phyloP scores from a whole-genome alignment of 1,140 invertebrate genomes.

The Oncopodura yosiiana region DNA sequence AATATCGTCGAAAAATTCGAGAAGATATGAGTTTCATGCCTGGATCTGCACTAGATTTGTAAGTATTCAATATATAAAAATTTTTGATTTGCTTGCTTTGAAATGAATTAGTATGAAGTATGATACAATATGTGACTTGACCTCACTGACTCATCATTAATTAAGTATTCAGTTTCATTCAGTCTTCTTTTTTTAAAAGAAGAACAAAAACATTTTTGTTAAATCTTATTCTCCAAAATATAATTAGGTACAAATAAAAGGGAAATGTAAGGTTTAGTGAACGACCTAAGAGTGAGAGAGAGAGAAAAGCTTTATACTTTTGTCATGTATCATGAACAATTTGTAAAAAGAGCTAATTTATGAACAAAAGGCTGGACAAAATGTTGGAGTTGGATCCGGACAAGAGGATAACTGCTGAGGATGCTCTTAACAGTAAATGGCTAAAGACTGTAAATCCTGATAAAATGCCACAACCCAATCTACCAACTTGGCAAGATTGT shows the following conservation, averaged over 20 bases:
- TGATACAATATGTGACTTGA: too few species aligned
- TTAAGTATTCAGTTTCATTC: too few species aligned
- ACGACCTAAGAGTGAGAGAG: too few species aligned
- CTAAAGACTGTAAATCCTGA: conserved; percentile 81
- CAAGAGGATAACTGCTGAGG: conserved; percentile 83
- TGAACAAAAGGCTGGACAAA: conserved; percentile 57
- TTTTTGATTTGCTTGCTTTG: not conserved
- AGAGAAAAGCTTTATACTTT: too few species aligned
- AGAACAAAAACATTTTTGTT: too few species aligned
- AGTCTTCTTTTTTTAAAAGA: too few species aligned
- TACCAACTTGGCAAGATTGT: conserved; percentile 96
- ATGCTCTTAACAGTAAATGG: conserved; percentile 90
- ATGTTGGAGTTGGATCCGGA: conserved; percentile 95
- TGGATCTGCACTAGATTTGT: conserved; percentile 69
- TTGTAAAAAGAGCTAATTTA: conserved; percentile 6
- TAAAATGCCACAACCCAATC: conserved; percentile 64
- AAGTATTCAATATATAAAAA: conserved; percentile 16
- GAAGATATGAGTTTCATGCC: conserved; percentile 94
- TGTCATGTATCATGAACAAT: not conserved
- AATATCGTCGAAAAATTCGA: conserved; percentile 72
- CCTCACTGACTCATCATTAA: too few species aligned
- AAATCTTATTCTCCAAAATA: too few species aligned
- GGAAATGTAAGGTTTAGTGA: too few species aligned
- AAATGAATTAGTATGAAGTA: too few species aligned
- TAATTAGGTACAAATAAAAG: not conserved